phyloP scores from a whole-genome alignment of 2,797 vertebrate species.

The Austrolebias charrua region DNA sequence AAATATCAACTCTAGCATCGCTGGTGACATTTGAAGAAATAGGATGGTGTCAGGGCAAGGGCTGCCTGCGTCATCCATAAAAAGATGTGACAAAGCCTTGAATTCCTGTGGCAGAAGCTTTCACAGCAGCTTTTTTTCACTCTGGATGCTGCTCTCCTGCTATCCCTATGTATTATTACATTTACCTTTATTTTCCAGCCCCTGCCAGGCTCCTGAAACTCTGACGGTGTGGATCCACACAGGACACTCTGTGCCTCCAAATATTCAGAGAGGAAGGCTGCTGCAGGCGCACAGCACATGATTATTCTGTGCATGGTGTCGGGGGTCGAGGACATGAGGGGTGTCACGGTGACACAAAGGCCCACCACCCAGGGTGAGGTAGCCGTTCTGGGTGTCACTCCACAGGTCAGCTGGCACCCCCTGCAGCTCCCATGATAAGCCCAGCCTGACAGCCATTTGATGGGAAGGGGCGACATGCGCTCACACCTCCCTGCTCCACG shows the following conservation, averaged over 20 bases:
- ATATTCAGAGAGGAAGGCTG: slow-evolving; percentile 28
- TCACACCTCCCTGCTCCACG: slow-evolving; percentile 41
- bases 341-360: slow-evolving; percentile 51
- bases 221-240: slow-evolving; percentile 22
- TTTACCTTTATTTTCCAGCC: slow-evolving; percentile 32
- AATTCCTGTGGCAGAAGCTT: slow-evolving; percentile 29
- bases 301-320: slow-evolving; percentile 32
- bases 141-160: slow-evolving; percentile 17
- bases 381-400: slow-evolving; percentile 67
- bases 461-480: slow-evolving; percentile 69
- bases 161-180: slow-evolving; percentile 16
- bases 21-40: slow-evolving; percentile 78
- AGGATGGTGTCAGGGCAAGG: slow-evolving; percentile 61
- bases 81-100: slow-evolving; percentile 58
- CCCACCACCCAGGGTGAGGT: slow-evolving; percentile 31
- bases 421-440: slow-evolving; percentile 87
- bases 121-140: slow-evolving; percentile 12
- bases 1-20: slow-evolving; percentile 70
- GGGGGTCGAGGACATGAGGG: slow-evolving; percentile 2
- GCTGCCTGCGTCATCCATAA: slow-evolving; percentile 65
- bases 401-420: slow-evolving; percentile 79
- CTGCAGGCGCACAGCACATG: slow-evolving; percentile 34
- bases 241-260: slow-evolving; percentile 24
- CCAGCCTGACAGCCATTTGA: slow-evolving; percentile 75
- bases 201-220: slow-evolving; percentile 15